Percentiles rank a stretch among this genome's conserved stretches.
phyloP scores from a whole-genome alignment of 2,113 vertebrate genomes.

The Polypterus bichir region DNA sequence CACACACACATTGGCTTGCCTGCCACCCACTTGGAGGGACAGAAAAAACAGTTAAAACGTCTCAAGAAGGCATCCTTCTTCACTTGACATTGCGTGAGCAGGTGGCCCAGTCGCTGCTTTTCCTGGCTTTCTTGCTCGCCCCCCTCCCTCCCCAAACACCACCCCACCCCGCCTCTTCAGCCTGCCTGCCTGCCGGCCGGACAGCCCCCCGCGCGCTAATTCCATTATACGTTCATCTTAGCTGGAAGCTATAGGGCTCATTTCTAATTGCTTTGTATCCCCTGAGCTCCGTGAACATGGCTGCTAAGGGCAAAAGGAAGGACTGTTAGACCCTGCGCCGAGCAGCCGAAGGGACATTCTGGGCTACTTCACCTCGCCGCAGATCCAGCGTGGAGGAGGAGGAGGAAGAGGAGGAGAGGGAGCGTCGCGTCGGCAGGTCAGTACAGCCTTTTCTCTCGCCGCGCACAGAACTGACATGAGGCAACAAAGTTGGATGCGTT shows the following conservation, averaged over 20 bases:
- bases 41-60: slow-evolving; percentile 5
- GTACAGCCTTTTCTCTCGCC: not conserved
- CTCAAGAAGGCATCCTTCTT: slow-evolving; percentile 7
- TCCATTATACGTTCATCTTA: slow-evolving; percentile 53
- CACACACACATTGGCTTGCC: not conserved
- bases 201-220: slow-evolving; percentile 42
- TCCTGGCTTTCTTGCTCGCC: slow-evolving; percentile 1
- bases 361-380: slow-evolving; percentile 51
- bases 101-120: slow-evolving; percentile 7
- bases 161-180: slow-evolving; percentile 4
- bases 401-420: slow-evolving; percentile 27
- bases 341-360: slow-evolving; percentile 46
- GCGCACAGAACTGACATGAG: too few species aligned
- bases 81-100: slow-evolving; percentile 12
- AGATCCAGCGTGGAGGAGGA: slow-evolving; percentile 32
- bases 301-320: slow-evolving; percentile 47
- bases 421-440: not conserved
- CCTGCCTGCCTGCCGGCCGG: slow-evolving; percentile 30
- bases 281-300: slow-evolving; percentile 53
- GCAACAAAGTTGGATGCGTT: too few species aligned
- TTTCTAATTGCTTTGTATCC: slow-evolving; percentile 68
- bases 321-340: slow-evolving; percentile 27
- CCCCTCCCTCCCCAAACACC: not conserved
- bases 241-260: slow-evolving; percentile 58
- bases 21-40: slow-evolving; percentile 13